Conservation (phyloP, 2,113 vertebrate genomes). For the Muscicapa adusta region DNA sequence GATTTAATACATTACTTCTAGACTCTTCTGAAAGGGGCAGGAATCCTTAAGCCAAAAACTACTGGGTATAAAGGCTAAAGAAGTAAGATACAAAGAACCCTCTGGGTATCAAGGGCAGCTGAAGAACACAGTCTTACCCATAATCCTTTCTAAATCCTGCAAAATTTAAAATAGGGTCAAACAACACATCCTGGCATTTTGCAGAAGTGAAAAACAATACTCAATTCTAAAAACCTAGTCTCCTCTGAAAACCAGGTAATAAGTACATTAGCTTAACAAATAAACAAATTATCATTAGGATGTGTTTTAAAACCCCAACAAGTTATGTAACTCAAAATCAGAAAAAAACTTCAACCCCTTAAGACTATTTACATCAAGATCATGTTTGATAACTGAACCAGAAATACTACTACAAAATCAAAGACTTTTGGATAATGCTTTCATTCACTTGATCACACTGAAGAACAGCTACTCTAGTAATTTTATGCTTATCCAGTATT, state of each 20-base stretch:
- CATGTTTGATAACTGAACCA: background rate
- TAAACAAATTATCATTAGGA: background rate
- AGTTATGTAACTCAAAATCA: background rate
- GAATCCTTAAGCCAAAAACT: background rate
- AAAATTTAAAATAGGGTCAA: background rate
- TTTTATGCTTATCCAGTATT: background rate
- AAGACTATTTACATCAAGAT: background rate
- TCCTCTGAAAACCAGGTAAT: background rate
- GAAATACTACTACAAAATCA: background rate
- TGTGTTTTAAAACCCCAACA: background rate
- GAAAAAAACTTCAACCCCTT: accelerated
- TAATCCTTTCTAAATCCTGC: background rate
- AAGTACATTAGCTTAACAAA: background rate
- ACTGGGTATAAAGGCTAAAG: background rate
- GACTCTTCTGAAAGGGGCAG: background rate
- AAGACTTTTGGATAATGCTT: slow-evolving; percentile 7
- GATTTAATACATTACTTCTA: background rate
- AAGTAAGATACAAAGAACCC: background rate
- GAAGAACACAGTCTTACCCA: background rate
- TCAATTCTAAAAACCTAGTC: background rate
- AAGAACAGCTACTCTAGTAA: background rate
- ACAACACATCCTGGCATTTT: background rate
- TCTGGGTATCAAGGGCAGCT: background rate
- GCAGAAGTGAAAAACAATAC: background rate
- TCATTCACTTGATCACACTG: background rate